Percentiles rank a stretch among this genome's conserved stretches.
Conservation (phyloP, 2,888 invertebrate genomes). For the Lepetodrilus schrolli region DNA sequence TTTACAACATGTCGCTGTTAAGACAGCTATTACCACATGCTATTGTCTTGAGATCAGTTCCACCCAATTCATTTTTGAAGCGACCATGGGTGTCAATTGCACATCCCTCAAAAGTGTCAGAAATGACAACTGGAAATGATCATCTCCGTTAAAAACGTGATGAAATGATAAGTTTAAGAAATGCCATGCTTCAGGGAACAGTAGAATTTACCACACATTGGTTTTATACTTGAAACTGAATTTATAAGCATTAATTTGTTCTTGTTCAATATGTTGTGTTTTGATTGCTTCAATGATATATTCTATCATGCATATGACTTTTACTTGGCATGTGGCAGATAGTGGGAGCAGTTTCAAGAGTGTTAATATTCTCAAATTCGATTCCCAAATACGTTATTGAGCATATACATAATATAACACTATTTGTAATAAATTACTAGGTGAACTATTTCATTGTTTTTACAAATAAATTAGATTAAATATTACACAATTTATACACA, state of each 20-base stretch:
- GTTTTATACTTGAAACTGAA: not conserved
- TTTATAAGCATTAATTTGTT: too few relatives aligned
- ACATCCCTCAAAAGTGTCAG: not conserved
- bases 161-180: too few relatives aligned
- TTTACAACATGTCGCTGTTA: not conserved
- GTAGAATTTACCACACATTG: not conserved
- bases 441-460: not conserved
- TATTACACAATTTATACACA: constrained; percentile 21
- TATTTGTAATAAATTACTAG: constrained; percentile 22
- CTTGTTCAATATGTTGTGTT: not conserved
- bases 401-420: not conserved
- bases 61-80: constrained; percentile 1
- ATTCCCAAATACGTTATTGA: not conserved
- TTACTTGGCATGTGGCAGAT: too few relatives aligned
- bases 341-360: too few relatives aligned
- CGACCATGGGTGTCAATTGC: constrained; percentile 4
- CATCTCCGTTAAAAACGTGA: not conserved
- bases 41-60: constrained; percentile 2
- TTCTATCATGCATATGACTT: too few relatives aligned
- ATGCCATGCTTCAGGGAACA: too few relatives aligned
- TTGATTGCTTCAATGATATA: not conserved
- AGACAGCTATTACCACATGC: not conserved
- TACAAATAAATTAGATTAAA: constrained; percentile 24
- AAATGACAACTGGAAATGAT: not conserved
- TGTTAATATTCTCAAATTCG: not conserved